Evolutionary conservation across 2,888 invertebrate genomes (phyloP).

Genomic region (Thalpophila matura): DNA sequence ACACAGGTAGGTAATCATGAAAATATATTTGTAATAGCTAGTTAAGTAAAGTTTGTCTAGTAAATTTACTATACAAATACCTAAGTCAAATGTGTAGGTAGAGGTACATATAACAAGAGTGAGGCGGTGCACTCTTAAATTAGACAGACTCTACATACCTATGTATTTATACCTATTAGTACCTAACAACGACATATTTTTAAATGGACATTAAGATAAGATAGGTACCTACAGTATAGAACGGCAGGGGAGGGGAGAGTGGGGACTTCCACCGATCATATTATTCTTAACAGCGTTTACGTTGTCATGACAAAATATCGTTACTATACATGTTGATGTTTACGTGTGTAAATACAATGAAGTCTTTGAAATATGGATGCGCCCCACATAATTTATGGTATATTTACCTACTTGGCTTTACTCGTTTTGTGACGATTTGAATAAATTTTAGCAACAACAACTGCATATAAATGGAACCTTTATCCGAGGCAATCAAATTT

Average conservation of each 20-base stretch:
- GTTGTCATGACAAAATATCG: constrained; percentile 46
- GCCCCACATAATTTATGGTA: constrained; percentile 58
- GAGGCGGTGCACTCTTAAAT: too few species aligned
- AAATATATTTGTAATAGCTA: too few species aligned
- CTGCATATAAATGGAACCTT: constrained; percentile 79
- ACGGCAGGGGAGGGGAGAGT: not conserved
- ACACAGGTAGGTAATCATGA: too few species aligned
- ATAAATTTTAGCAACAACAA: constrained; percentile 70
- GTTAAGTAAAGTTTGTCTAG: too few species aligned
- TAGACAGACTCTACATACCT: too few species aligned
- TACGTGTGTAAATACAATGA: constrained; percentile 64
- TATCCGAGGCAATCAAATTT: constrained; percentile 82
- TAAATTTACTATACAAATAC: too few species aligned
- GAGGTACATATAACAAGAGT: too few species aligned
- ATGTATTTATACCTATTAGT: too few species aligned
- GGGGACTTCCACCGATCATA: not conserved
- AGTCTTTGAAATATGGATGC: constrained; percentile 62
- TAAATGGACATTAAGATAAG: too few species aligned
- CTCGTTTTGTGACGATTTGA: constrained; percentile 63
- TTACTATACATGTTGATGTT: constrained; percentile 54
- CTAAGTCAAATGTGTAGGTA: too few species aligned
- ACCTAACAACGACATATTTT: too few species aligned
- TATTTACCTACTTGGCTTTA: constrained; percentile 59
- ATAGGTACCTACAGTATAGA: too few species aligned
- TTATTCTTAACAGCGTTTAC: constrained; percentile 24